These are phyloP conservation scores for Rousettus leschenaultii DNA, from an alignment of 2,113 vertebrate genomes.

Conservation along the genomic window DNA sequence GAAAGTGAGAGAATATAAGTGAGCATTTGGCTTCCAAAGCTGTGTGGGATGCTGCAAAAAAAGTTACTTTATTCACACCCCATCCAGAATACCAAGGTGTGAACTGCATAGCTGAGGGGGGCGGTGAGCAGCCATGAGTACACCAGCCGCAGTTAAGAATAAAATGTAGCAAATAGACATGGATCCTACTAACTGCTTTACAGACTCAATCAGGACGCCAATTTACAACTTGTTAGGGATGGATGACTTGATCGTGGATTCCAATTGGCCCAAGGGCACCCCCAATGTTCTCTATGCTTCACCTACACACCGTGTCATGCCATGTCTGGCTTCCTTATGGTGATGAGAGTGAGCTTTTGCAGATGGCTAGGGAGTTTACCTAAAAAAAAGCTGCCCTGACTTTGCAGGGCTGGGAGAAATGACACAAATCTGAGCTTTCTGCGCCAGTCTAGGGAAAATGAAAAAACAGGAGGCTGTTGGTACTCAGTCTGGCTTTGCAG, in stretches of 20 bases:
- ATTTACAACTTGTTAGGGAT: not conserved
- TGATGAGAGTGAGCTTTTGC: not conserved
- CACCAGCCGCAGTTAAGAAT: not conserved
- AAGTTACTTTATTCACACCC: not conserved
- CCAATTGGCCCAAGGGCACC: not conserved
- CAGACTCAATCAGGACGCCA: not conserved
- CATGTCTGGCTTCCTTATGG: not conserved
- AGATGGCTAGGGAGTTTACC: not conserved
- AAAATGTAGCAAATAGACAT: not conserved
- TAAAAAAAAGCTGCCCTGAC: not conserved
- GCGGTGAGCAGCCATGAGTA: not conserved
- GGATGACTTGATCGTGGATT: not conserved
- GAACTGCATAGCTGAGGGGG: not conserved
- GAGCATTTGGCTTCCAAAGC: not conserved
- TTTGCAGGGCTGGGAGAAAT: not conserved
- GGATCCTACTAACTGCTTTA: not conserved
- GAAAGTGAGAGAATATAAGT: not conserved
- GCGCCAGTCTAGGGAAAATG: not conserved
- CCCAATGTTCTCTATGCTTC: not conserved
- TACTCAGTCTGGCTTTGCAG: not conserved
- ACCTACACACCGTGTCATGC: not conserved
- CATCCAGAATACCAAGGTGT: not conserved
- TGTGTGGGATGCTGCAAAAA: not conserved
- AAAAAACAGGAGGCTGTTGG: not conserved
- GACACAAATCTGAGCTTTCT: not conserved